Evolutionary conservation across 2,888 invertebrate genomes (phyloP).

Genomic region (Ornithoptera alexandrae): DNA sequence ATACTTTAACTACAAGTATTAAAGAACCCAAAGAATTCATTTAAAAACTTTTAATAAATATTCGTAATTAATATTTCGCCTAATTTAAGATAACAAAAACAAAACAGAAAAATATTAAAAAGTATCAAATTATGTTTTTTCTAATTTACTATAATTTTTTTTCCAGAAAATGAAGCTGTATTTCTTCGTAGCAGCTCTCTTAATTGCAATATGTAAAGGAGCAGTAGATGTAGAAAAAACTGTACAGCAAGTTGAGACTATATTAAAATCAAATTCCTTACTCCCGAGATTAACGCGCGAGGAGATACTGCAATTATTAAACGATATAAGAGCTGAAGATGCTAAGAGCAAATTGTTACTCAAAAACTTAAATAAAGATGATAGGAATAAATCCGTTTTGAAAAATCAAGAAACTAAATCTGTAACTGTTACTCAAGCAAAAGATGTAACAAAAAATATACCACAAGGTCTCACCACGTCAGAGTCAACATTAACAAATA

Average conservation of each 20-base stretch:
- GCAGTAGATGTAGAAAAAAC: slow-evolving; percentile 80
- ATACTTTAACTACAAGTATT: no score
- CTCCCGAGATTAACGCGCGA: slow-evolving; percentile 82
- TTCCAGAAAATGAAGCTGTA: slow-evolving; percentile 68
- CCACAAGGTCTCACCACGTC: slow-evolving; percentile 36
- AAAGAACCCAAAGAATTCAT: no score
- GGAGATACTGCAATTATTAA: slow-evolving; percentile 83
- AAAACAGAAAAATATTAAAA: no score
- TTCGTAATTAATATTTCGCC: no score
- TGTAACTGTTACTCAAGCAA: slow-evolving; percentile 29
- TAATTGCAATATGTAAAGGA: slow-evolving; percentile 44
- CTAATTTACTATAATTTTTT: neutral
- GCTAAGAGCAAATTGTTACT: slow-evolving; percentile 46
- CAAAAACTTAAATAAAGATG: slow-evolving; percentile 25
- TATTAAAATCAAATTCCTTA: slow-evolving; percentile 80
- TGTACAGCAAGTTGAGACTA: slow-evolving; percentile 83
- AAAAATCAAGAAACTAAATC: slow-evolving; percentile 2
- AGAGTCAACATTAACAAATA: slow-evolving; percentile 38
- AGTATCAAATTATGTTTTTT: neutral
- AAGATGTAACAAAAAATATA: slow-evolving; percentile 39
- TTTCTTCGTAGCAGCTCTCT: slow-evolving; percentile 50
- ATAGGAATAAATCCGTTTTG: neutral
- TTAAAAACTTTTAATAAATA: no score
- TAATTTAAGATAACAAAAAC: no score
- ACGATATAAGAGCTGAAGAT: slow-evolving; percentile 82